Evolutionary conservation across 2,797 vertebrate genomes (phyloP).

Genomic region (Macrochelys suwanniensis): DNA sequence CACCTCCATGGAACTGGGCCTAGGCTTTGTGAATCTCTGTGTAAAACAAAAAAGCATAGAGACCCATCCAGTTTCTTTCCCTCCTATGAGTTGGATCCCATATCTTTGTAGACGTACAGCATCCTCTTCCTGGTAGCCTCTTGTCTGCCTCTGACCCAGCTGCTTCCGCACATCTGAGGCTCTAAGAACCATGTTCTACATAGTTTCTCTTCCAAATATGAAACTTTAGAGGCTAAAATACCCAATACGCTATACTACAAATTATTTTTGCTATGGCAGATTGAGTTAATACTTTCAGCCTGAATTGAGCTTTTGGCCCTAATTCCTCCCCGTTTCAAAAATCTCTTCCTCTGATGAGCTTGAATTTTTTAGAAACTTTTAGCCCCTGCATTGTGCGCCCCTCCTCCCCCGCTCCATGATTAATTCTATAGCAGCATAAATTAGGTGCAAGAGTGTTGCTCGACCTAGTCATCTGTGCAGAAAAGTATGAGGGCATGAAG

Average conservation of each 20-base stretch:
- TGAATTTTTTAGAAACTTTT: not conserved
- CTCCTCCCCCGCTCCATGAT: accelerated
- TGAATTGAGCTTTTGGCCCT: not conserved
- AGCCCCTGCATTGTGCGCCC: not conserved
- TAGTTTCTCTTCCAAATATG: not conserved
- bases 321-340: not conserved
- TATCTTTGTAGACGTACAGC: not conserved
- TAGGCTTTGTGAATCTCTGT: not conserved
- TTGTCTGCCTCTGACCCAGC: not conserved
- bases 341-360: not conserved
- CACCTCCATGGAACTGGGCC: not conserved
- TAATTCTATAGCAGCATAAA: not conserved
- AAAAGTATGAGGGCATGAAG: not conserved
- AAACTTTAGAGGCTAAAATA: not conserved
- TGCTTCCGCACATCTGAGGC: not conserved
- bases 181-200: not conserved
- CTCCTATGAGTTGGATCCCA: not conserved
- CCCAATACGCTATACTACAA: not conserved
- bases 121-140: not conserved
- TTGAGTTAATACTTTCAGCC: not conserved
- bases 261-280: not conserved
- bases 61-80: not conserved
- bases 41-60: not conserved
- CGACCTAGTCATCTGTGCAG: not conserved
- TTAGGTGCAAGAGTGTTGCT: not conserved